Evolutionary conservation across 2,113 vertebrate species (phyloP).

Genomic region (Macrotus californicus): DNA sequence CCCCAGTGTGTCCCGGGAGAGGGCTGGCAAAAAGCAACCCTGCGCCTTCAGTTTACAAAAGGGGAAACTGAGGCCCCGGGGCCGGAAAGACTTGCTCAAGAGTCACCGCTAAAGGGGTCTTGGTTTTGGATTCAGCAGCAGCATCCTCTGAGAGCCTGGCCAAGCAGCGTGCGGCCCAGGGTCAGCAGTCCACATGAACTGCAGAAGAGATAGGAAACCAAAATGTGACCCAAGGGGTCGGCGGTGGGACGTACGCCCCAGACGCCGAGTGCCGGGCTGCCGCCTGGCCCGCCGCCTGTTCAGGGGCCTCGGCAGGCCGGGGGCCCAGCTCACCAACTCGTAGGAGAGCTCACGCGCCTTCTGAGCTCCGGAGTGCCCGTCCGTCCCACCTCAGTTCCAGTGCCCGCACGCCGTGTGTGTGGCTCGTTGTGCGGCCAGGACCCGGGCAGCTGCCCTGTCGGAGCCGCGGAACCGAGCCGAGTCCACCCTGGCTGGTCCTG

Average conservation of each 20-base stretch:
- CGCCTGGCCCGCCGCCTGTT: too few species aligned
- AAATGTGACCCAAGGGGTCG: too few species aligned
- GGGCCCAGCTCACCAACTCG: too few species aligned
- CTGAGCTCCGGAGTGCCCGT: background rate
- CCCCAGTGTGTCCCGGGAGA: background rate
- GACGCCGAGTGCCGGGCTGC: too few species aligned
- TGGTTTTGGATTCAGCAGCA: background rate
- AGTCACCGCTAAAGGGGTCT: too few species aligned
- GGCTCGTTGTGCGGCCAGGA: background rate
- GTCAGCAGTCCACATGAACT: too few species aligned
- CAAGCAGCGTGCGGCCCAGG: background rate
- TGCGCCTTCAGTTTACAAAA: background rate
- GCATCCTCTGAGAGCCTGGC: too few species aligned
- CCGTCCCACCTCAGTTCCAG: fast-evolving
- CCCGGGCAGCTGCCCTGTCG: background rate
- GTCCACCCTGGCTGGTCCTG: background rate
- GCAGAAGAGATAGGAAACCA: too few species aligned
- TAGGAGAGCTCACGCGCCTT: fast-evolving
- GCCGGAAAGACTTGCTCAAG: background rate
- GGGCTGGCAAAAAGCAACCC: background rate
- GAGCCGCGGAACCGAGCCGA: background rate
- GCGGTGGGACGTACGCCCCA: too few species aligned
- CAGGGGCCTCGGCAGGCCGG: too few species aligned
- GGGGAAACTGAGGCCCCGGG: background rate
- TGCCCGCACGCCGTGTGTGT: background rate